Evolutionary conservation across 2,888 invertebrate species (phyloP), one percentile per base, ranked within the genome.

Genomic region (Fragum whitleyi): DNA sequence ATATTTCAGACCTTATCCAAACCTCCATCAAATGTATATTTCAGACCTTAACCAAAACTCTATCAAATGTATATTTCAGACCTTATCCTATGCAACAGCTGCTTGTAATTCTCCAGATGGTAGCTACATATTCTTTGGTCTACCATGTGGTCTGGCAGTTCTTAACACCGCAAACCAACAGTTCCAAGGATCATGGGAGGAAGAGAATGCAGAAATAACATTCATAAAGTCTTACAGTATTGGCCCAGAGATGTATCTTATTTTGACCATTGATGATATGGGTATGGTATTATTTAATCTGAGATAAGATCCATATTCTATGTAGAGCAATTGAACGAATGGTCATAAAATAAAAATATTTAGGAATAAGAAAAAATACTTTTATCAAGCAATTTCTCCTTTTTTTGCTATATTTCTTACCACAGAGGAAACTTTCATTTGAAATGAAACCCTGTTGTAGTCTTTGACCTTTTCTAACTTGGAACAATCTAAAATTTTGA

Each of bases 241-340:
- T n/a, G 86, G 81, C 23, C 88, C 85, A 47, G 86, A 90, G 32
- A 86, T 85, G 19, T 90, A 92, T 78, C 76, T 90, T 6, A 74
- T 92, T 29, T 74, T 87, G 9, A 88, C 91, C 5, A 75, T 92
- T 42, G 92, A 92, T 90, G 92, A 92, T 72, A 91, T 92, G 91
- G 93, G 93, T 93, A 72, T 23, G 39, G 26, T 23, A 6, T 55
- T 57, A n/a, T n/a, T 26, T 55, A n/a, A n/a, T n/a, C n/a, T n/a
- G n/a, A 9, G n/a, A 57, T 9, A 7, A 23, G 23, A 19, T 23
- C 11, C 26, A 47, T 6, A 28, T 14, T 62, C 21, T 57, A 11
- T 19, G 9, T 21, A 57, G 19, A 19, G 21, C 21, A 57, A 11
- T 9, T 11, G 9, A 11, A 16, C 9, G 21, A 11, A 11, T 57